Evolutionary conservation across 2,113 vertebrate species (phyloP).

Genomic region (Oophaga pumilio): DNA sequence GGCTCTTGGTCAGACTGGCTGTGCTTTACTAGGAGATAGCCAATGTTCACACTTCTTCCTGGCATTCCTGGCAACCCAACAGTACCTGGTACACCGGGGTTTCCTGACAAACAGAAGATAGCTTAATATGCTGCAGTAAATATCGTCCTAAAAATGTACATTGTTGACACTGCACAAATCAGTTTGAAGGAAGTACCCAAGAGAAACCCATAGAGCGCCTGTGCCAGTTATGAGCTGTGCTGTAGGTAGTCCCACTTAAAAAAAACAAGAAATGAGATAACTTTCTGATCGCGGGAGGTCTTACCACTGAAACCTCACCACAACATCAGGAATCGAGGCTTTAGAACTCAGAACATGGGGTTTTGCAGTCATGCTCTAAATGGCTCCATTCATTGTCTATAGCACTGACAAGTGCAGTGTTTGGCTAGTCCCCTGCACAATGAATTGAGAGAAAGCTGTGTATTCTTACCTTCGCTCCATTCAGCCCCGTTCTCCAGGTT

Average conservation of each 20-base stretch:
- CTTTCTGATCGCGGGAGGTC: too few species aligned
- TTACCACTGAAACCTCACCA: too few species aligned
- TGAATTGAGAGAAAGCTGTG: too few species aligned
- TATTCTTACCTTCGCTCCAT: too few species aligned
- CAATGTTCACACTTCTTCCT: constrained; percentile 89
- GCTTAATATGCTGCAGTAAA: neutral
- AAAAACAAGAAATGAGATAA: too few species aligned
- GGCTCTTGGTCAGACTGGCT: constrained; percentile 89
- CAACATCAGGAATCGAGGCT: too few species aligned
- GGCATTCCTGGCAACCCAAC: constrained; percentile 87
- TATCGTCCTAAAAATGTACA: neutral
- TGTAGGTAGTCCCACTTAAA: neutral
- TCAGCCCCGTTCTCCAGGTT: too few species aligned
- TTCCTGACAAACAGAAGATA: constrained; percentile 2
- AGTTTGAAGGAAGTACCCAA: neutral
- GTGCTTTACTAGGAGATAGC: constrained; percentile 97
- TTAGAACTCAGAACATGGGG: too few species aligned
- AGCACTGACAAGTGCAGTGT: too few species aligned
- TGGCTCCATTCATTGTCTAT: too few species aligned
- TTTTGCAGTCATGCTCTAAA: too few species aligned
- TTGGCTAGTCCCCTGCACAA: too few species aligned
- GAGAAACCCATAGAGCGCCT: neutral
- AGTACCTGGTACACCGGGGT: constrained; percentile 76
- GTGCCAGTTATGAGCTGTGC: neutral
- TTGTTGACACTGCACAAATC: neutral